Conservation (phyloP, 1,140 invertebrate species). For the Heterodera schachtii region DNA sequence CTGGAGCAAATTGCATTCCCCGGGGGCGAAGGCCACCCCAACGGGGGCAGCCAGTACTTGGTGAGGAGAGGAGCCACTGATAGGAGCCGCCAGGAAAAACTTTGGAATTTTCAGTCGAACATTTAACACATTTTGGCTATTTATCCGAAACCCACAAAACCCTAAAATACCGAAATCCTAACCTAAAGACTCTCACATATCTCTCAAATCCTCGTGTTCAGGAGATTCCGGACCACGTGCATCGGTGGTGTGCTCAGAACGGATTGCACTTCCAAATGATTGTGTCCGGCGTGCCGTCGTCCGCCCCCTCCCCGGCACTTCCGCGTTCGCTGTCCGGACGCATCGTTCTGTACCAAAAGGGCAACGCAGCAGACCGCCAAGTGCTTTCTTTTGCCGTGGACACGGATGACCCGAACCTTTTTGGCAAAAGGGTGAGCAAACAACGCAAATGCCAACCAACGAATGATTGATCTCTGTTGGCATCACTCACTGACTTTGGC, state of each 20-base stretch:
- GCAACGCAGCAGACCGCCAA: slow-evolving; percentile 53
- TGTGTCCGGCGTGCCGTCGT: slow-evolving; percentile 13
- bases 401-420: slow-evolving; percentile 3
- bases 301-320: neutral
- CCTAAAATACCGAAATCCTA: no score
- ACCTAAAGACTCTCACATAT: neutral
- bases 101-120: no score
- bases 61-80: slow-evolving; percentile 27
- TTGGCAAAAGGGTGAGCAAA: neutral
- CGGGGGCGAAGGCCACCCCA: slow-evolving; percentile 43
- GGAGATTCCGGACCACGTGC: slow-evolving; percentile 58
- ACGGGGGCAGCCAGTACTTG: slow-evolving; percentile 44
- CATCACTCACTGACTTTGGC: neutral
- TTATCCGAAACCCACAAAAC: no score
- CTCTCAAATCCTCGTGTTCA: slow-evolving; percentile 17
- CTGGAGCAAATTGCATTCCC: slow-evolving; percentile 49
- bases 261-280: slow-evolving; percentile 57
- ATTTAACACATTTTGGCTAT: no score
- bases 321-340: slow-evolving; percentile 32
- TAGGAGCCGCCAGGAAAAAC: no score
- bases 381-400: slow-evolving; percentile 36
- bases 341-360: slow-evolving; percentile 59
- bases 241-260: slow-evolving; percentile 61
- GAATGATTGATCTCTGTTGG: neutral
- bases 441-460: no score